These are phyloP conservation scores for Mus spretus DNA, from an alignment of 2,797 vertebrate genomes.

Conservation along the genomic window DNA sequence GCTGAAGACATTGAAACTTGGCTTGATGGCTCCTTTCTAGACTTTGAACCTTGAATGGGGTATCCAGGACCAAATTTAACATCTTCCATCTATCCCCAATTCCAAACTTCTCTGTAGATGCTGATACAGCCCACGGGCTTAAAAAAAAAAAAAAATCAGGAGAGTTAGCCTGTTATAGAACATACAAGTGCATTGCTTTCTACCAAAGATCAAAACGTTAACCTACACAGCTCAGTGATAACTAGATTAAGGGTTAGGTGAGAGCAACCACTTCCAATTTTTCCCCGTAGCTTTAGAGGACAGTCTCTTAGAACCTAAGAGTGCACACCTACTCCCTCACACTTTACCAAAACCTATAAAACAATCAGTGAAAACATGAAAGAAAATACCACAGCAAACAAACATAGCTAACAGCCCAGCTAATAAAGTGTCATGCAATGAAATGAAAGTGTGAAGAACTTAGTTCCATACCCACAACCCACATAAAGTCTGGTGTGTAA, in stretches of 20 bases:
- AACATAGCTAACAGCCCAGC: neutral
- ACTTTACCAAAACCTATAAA: slow-evolving; percentile 47
- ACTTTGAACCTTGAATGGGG: neutral
- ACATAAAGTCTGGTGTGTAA: neutral
- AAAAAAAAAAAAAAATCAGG: neutral
- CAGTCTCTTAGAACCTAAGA: neutral
- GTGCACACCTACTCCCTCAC: neutral
- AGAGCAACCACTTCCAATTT: neutral
- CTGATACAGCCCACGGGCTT: neutral
- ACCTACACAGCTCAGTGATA: neutral
- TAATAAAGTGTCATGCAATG: neutral
- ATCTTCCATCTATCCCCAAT: neutral
- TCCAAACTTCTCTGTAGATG: neutral
- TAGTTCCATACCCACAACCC: neutral
- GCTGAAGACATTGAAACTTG: neutral
- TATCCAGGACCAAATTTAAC: neutral
- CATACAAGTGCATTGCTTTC: neutral
- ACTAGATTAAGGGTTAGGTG: neutral
- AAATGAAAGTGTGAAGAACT: neutral
- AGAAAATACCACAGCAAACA: slow-evolving; percentile 21
- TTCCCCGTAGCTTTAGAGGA: neutral
- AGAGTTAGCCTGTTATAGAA: neutral
- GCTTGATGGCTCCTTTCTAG: neutral
- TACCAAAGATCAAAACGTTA: neutral
- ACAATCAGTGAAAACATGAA: slow-evolving; percentile 17